These are phyloP conservation scores for Ochropleura plecta DNA, from an alignment of 2,888 invertebrate species.

Conservation along the genomic window DNA sequence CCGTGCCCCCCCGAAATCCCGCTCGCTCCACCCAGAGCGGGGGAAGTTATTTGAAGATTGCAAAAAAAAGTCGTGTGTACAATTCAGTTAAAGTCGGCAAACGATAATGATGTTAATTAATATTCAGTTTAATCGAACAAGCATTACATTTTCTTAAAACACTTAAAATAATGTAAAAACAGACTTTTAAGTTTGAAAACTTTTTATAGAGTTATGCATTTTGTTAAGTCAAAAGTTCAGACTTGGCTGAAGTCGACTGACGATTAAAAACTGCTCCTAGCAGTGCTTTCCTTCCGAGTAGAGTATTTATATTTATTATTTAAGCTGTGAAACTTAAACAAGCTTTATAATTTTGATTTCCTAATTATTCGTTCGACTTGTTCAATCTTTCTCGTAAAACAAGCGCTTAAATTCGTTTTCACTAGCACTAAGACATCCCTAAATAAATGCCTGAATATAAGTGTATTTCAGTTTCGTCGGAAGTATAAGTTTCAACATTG, in stretches of 20 bases:
- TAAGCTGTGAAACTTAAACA: background rate
- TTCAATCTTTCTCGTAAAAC: background rate
- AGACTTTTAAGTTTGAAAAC: conserved; percentile 9
- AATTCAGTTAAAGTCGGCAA: background rate
- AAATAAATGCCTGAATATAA: too few relatives aligned
- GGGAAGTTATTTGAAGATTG: too few relatives aligned
- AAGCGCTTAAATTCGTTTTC: background rate
- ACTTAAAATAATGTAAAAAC: conserved; percentile 26
- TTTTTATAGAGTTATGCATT: conserved; percentile 29
- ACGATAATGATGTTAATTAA: background rate
- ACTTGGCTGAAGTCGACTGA: background rate
- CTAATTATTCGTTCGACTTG: background rate
- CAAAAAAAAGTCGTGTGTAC: too few relatives aligned
- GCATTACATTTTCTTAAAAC: background rate
- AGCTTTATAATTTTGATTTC: background rate
- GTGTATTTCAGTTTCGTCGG: background rate
- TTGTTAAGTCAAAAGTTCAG: conserved; percentile 33
- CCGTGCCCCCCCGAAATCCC: too few relatives aligned
- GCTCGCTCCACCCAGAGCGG: too few relatives aligned
- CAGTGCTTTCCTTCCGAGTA: conserved; percentile 8
- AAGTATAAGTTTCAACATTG: too few relatives aligned
- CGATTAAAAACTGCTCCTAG: conserved; percentile 20
- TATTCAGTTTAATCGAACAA: background rate
- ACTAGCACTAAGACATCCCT: background rate
- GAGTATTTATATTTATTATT: conserved; percentile 21